Evolutionary conservation across 2,797 vertebrate species (phyloP).

Genomic region (Trichosurus vulpecula): DNA sequence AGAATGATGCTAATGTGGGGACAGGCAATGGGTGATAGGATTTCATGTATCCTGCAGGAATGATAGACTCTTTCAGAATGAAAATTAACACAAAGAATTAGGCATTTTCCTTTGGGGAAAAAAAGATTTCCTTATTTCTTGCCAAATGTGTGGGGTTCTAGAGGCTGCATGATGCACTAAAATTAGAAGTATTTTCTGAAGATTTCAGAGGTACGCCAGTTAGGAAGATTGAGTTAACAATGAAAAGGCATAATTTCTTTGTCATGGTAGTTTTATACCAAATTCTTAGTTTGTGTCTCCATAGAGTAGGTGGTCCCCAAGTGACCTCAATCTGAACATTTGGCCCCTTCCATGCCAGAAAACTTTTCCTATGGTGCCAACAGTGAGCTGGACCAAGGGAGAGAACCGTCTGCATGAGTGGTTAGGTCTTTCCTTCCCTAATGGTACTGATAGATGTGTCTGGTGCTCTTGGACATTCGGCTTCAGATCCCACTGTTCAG

Average conservation of each 20-base stretch:
- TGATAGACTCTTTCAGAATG: not conserved
- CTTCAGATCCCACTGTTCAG: not conserved
- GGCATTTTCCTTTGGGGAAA: not conserved
- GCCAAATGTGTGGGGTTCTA: not conserved
- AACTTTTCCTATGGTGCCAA: not conserved
- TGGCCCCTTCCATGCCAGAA: not conserved
- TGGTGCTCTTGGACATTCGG: not conserved
- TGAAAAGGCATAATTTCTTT: not conserved
- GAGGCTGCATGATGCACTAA: not conserved
- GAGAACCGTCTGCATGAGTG: not conserved
- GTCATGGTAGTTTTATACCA: not conserved
- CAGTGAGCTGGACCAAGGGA: not conserved
- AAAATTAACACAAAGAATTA: not conserved
- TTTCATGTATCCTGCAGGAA: too few species aligned
- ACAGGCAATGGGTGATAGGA: not conserved
- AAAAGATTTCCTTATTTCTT: not conserved
- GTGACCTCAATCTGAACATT: not conserved
- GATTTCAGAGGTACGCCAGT: not conserved
- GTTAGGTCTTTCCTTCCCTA: not conserved
- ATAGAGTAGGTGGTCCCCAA: not conserved
- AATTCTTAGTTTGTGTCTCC: not conserved
- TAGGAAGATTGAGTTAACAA: not conserved
- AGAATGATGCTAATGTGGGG: not conserved
- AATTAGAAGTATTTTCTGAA: not conserved
- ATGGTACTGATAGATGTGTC: not conserved